These are phyloP conservation scores for Calephelis virginiensis DNA, from an alignment of 1,140 invertebrate species.

Conservation along the genomic window DNA sequence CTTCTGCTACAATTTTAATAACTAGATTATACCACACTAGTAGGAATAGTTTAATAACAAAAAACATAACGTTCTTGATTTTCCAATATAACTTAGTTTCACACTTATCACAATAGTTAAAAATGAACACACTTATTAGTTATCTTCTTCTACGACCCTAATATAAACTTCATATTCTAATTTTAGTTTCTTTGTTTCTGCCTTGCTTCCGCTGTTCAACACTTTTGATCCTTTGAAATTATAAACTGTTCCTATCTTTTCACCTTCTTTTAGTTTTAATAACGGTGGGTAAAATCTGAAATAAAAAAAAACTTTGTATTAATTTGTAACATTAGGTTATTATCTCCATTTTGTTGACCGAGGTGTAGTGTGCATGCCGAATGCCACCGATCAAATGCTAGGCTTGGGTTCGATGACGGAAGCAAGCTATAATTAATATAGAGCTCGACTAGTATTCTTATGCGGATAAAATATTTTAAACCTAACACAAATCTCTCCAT, in stretches of 20 bases:
- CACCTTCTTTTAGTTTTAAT: slow-evolving; percentile 48
- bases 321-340: too few relatives aligned
- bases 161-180: slow-evolving; percentile 67
- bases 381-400: too few relatives aligned
- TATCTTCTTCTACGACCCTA: slow-evolving; percentile 52
- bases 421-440: too few relatives aligned
- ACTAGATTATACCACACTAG: too few relatives aligned
- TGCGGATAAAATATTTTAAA: too few relatives aligned
- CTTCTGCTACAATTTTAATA: too few relatives aligned
- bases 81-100: slow-evolving; percentile 12
- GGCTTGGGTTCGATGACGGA: too few relatives aligned
- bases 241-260: slow-evolving; percentile 57
- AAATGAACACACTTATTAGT: slow-evolving; percentile 24
- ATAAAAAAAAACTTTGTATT: neutral
- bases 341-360: too few relatives aligned
- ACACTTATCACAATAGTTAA: slow-evolving; percentile 9
- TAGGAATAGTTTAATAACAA: neutral
- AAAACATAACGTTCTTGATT: neutral
- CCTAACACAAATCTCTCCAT: too few relatives aligned
- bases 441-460: too few relatives aligned
- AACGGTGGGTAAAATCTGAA: slow-evolving; percentile 57
- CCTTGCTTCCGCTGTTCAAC: slow-evolving; percentile 43
- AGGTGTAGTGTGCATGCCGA: too few relatives aligned
- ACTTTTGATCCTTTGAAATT: slow-evolving; percentile 64
- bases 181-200: slow-evolving; percentile 52